Conservation (phyloP, 2,113 vertebrate genomes). For the Gila orcuttii region DNA sequence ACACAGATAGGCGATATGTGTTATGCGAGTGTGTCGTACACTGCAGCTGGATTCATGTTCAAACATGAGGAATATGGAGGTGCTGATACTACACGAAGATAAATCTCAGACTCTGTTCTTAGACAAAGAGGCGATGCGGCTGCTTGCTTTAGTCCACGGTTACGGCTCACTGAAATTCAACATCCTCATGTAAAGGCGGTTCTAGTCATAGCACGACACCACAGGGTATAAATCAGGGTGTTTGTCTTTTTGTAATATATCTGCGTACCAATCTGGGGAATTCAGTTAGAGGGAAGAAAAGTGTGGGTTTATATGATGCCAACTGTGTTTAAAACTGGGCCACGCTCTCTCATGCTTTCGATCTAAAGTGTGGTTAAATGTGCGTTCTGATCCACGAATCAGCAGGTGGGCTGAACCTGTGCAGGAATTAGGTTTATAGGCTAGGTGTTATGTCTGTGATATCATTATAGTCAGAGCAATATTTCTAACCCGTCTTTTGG, state of each 20-base stretch:
- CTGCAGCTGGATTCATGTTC: conserved; percentile 25
- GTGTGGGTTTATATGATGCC: neutral
- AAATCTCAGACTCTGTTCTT: conserved; percentile 14
- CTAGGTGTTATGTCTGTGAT: conserved; percentile 6
- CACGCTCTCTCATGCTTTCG: neutral
- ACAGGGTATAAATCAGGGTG: conserved; percentile 9
- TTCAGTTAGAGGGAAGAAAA: neutral
- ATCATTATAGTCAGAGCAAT: neutral
- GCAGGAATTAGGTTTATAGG: conserved; percentile 28
- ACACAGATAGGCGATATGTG: neutral
- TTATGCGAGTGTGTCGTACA: neutral
- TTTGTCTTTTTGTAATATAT: conserved; percentile 29
- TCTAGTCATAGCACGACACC: neutral
- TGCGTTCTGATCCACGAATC: conserved; percentile 1
- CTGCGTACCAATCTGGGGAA: neutral
- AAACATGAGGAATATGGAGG: conserved; percentile 40
- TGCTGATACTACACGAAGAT: conserved; percentile 36
- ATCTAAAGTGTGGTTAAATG: neutral
- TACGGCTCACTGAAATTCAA: conserved; percentile 16
- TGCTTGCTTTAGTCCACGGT: conserved; percentile 21
- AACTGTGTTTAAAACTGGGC: conserved; percentile 26
- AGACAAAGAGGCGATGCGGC: conserved; percentile 26
- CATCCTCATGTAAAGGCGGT: neutral
- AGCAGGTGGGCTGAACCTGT: conserved; percentile 11
- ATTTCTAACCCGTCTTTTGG: neutral